Evolutionary conservation across 1,140 invertebrate species (phyloP), one percentile per base, ranked within the genome.

Genomic region (Scylla paramamosain): DNA sequence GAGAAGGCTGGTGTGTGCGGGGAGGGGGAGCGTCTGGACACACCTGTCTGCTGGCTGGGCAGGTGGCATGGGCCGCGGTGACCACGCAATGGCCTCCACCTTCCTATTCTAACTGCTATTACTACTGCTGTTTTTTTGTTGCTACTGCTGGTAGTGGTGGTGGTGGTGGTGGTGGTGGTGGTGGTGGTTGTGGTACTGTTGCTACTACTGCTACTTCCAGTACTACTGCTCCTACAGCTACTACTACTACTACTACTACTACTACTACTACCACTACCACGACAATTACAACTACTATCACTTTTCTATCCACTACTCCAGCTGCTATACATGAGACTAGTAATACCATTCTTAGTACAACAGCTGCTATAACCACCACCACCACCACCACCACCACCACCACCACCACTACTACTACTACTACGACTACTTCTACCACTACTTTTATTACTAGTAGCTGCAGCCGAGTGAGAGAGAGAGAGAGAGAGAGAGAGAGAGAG

Each of bases 31-130:
- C 20, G 67, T 77, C 67, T 77, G 67, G n/a, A 77, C 67, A 77
- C 67, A 77, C 67, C 67, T 77, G 67, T 77, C 67, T 77, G 67
- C 67, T 20, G 67, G 67, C 67, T n/a, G 67, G 67, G 67, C 67
- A 77, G 67, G 67, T 77, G 67, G 67, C 67, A 77, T 77, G 67
- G 67, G 67, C 67, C 67, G 67, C 67, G 20, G 12, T 20, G 52
- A 59, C 52, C 52, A 59, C 12, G 52, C 20, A 59, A n/a, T 77
- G 67, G 67, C 16, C 67, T 77, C 67, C 67, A n/a, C 67, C 67
- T 77, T n/a, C 25, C 67, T 77, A n/a, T 59, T 20, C 16, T 59
- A 59, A 59, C 52, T 59, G 52, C 16, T 59, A 20, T 8, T 59
- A 20, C 52, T 59, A 8, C 52, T 59, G 10, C 10, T 59, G 39